Conservation (phyloP, 1,140 invertebrate species). For the Pogonognathellus flavescens region DNA sequence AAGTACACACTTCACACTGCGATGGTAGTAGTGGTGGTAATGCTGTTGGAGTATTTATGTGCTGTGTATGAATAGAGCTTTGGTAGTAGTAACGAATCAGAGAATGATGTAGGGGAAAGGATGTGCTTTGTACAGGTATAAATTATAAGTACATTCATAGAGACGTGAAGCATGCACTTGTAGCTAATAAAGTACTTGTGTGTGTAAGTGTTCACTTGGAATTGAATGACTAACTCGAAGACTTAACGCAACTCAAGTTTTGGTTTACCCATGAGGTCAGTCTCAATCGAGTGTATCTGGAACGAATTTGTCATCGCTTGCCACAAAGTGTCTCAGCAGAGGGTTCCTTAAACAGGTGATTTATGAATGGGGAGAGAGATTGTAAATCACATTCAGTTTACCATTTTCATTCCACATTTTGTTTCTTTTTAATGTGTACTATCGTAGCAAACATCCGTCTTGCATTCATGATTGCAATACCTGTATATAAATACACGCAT, state of each 20-base stretch:
- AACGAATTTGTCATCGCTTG: constrained; percentile 68
- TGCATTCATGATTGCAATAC: no score
- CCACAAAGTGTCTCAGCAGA: constrained; percentile 65
- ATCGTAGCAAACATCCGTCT: background rate
- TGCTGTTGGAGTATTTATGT: background rate
- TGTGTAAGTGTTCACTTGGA: background rate
- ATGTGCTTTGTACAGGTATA: constrained; percentile 1
- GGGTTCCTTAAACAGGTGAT: constrained; percentile 59
- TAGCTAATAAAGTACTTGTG: constrained; percentile 8
- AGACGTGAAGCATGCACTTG: background rate
- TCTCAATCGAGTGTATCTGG: constrained; percentile 65
- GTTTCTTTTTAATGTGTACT: constrained; percentile 15
- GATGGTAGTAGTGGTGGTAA: no score
- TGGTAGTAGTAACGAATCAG: background rate
- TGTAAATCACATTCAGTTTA: constrained; percentile 57
- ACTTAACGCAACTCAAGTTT: constrained; percentile 8
- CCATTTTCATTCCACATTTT: constrained; percentile 38
- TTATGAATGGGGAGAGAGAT: constrained; percentile 58
- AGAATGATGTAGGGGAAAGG: background rate
- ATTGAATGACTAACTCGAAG: constrained; percentile 26
- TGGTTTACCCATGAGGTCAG: constrained; percentile 62
- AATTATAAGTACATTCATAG: background rate
- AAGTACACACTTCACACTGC: no score
- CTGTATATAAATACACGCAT: no score
- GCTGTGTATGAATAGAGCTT: background rate